phyloP scores from a whole-genome alignment of 2,888 invertebrate species.

The Luffia ferchaultella region DNA sequence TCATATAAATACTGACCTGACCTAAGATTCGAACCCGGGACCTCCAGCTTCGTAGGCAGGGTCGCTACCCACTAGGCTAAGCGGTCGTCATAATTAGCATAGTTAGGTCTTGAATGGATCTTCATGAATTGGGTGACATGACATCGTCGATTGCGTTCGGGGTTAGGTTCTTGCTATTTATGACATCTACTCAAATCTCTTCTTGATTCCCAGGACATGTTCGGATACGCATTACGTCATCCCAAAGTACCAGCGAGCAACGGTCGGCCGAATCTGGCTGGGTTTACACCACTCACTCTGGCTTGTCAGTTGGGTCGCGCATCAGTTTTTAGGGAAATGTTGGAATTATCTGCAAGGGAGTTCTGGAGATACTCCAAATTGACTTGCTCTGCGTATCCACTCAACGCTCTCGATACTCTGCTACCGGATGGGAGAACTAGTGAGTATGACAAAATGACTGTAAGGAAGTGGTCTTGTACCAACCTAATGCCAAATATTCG shows the following conservation, averaged over 20 bases:
- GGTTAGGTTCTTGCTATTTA: too few relatives aligned
- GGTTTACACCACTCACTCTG: constrained; percentile 93
- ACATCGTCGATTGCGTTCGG: too few relatives aligned
- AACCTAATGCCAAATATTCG: too few relatives aligned
- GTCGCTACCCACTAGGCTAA: too few relatives aligned
- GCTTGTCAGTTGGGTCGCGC: constrained; percentile 97
- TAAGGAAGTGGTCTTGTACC: too few relatives aligned
- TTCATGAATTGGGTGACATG: too few relatives aligned
- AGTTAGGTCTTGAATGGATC: too few relatives aligned
- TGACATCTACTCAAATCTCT: too few relatives aligned
- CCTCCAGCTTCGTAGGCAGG: too few relatives aligned
- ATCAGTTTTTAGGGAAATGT: constrained; percentile 97
- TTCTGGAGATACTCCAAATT: constrained; percentile 99
- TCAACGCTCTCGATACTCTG: constrained; percentile 95
- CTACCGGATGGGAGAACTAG: constrained; percentile 95
- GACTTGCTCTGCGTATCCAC: constrained; percentile 96
- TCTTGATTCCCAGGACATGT: constrained; percentile 92
- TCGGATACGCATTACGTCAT: constrained; percentile 95
- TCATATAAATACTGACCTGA: too few relatives aligned
- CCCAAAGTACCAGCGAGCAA: constrained; percentile 93
- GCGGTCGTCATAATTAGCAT: too few relatives aligned
- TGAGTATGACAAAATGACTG: constrained; percentile 56
- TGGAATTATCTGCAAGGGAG: constrained; percentile 93
- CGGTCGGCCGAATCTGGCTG: constrained; percentile 87
- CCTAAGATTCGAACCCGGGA: too few relatives aligned